phyloP scores from a whole-genome alignment of 2,797 vertebrate species.

The Tokudaia muenninki region DNA sequence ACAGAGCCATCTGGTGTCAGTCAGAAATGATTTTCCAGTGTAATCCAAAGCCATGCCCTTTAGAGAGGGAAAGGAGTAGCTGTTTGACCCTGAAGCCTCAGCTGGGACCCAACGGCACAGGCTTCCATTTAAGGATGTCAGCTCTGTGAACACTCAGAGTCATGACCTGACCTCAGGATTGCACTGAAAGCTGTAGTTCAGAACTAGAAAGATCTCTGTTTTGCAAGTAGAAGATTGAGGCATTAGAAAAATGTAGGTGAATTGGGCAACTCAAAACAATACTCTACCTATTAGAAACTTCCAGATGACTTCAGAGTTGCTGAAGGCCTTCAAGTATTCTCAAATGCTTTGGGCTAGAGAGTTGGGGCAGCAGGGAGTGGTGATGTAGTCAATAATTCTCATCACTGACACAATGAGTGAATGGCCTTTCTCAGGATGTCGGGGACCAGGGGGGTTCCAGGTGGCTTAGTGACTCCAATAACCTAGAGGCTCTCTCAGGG shows the following conservation, averaged over 20 bases:
- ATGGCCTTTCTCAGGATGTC: conserved; percentile 1
- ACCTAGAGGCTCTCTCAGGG: conserved; percentile 1
- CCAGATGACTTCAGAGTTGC: background rate
- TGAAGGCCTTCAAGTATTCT: background rate
- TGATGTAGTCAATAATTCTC: background rate
- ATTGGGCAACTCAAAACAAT: background rate
- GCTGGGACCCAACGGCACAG: background rate
- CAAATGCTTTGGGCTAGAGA: background rate
- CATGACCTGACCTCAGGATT: background rate
- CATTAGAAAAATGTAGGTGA: background rate
- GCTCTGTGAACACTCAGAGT: conserved; percentile 19
- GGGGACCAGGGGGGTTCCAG: background rate
- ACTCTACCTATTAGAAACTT: conserved; percentile 1
- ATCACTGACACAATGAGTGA: background rate
- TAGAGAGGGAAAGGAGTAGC: background rate
- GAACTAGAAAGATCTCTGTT: conserved; percentile 22
- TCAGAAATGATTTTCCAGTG: background rate
- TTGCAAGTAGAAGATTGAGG: background rate
- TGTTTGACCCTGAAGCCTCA: background rate
- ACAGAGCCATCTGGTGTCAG: conserved; percentile 5
- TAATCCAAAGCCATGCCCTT: background rate
- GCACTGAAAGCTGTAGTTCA: conserved; percentile 45
- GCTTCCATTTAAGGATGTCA: conserved; percentile 55
- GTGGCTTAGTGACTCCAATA: conserved; percentile 21
- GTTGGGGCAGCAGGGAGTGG: background rate